Evolutionary conservation across 2,888 invertebrate species (phyloP).

Genomic region (Sesia apiformis): DNA sequence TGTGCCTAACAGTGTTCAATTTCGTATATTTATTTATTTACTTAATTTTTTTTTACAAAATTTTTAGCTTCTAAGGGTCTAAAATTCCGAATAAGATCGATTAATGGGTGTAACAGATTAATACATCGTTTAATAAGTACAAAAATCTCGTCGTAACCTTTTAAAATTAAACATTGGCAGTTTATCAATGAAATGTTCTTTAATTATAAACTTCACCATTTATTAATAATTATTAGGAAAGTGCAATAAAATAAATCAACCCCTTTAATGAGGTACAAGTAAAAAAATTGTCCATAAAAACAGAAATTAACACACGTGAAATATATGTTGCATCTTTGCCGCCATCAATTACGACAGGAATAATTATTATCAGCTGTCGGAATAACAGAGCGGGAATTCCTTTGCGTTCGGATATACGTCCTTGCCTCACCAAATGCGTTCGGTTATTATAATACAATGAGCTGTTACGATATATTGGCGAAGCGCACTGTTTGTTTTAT

Average conservation of each 20-base stretch:
- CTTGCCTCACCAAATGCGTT: slow-evolving; percentile 10
- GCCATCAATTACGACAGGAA: neutral
- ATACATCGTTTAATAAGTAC: no score
- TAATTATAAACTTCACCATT: neutral
- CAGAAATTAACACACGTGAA: neutral
- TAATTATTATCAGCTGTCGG: neutral
- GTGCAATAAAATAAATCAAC: neutral
- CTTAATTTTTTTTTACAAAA: no score
- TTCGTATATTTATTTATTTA: no score
- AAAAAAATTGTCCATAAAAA: neutral
- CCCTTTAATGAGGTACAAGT: neutral
- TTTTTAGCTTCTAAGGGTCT: no score
- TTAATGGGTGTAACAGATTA: no score
- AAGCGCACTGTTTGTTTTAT: neutral
- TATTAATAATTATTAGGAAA: neutral
- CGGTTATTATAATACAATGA: neutral
- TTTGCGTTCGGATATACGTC: slow-evolving; percentile 9
- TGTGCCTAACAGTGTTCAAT: no score
- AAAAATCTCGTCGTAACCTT: no score
- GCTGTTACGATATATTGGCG: neutral
- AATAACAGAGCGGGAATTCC: neutral
- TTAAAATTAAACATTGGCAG: no score
- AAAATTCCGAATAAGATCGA: no score
- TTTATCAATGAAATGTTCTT: no score
- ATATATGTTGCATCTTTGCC: neutral